Conservation (phyloP, 2,113 vertebrate genomes). For the Puffinus mauretanicus region DNA sequence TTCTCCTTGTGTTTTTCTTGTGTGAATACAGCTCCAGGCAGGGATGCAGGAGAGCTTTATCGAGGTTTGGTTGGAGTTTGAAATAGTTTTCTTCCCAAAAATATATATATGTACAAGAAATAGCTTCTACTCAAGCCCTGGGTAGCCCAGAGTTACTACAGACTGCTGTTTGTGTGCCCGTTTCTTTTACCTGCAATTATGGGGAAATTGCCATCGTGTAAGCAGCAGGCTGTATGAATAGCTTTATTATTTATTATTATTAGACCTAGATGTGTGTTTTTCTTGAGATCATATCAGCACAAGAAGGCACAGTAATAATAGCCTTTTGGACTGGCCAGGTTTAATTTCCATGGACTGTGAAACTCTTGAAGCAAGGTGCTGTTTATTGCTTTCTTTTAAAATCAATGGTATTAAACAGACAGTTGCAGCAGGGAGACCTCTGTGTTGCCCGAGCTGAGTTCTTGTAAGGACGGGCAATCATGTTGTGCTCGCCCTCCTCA, state of each 20-base stretch:
- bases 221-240: conserved; percentile 55
- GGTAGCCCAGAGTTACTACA: conserved; percentile 19
- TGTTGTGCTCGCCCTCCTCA: neutral
- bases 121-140: neutral
- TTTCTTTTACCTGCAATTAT: conserved; percentile 51
- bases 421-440: neutral
- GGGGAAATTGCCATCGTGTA: conserved; percentile 31
- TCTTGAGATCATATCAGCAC: conserved; percentile 57
- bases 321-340: neutral
- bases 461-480: neutral
- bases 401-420: neutral
- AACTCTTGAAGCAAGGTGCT: conserved; percentile 31
- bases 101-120: conserved; percentile 9
- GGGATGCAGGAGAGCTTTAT: neutral
- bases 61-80: neutral
- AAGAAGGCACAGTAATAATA: conserved; percentile 48
- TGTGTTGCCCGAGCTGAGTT: neutral
- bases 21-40: neutral
- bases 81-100: conserved; percentile 12
- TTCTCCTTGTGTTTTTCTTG: neutral
- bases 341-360: conserved; percentile 12
- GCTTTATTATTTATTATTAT: conserved; percentile 63
- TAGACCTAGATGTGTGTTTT: conserved; percentile 54
- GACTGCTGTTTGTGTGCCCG: conserved; percentile 16
- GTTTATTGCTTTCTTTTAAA: conserved; percentile 17